These are phyloP conservation scores for Pipistrellus kuhlii DNA, from an alignment of 2,797 vertebrate genomes.

Conservation along the genomic window DNA sequence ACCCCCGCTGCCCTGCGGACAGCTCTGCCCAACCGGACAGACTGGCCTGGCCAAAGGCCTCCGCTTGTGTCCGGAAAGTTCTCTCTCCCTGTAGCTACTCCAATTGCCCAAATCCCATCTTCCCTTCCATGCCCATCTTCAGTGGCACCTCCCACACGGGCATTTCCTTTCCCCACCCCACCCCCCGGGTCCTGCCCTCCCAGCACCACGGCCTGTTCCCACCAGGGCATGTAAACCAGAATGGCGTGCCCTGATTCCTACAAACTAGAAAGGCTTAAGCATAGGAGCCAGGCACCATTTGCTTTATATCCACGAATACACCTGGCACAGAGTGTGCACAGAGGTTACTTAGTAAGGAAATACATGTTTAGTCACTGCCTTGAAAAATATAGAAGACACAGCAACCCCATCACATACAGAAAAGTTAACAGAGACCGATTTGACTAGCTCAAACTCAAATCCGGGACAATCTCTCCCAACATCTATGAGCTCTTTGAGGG, in stretches of 20 bases:
- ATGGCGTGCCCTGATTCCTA: neutral
- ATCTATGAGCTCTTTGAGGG: neutral
- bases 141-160: neutral
- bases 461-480: neutral
- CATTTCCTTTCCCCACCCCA: neutral
- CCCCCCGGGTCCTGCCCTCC: neutral
- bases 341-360: no score
- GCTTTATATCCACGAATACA: no score
- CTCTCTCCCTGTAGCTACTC: neutral
- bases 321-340: no score
- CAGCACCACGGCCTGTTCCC: neutral
- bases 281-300: no score
- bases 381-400: slow-evolving; percentile 33
- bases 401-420: neutral
- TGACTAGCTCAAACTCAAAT: slow-evolving; percentile 34
- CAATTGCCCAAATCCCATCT: neutral
- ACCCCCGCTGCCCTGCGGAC: neutral
- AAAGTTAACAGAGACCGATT: slow-evolving; percentile 30
- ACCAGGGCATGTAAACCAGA: neutral
- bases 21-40: neutral
- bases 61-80: slow-evolving; percentile 3
- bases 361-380: neutral
- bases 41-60: neutral
- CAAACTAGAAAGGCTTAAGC: neutral
- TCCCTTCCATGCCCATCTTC: neutral